Evolutionary conservation across 1,140 invertebrate species (phyloP).

Genomic region (Pantala flavescens): DNA sequence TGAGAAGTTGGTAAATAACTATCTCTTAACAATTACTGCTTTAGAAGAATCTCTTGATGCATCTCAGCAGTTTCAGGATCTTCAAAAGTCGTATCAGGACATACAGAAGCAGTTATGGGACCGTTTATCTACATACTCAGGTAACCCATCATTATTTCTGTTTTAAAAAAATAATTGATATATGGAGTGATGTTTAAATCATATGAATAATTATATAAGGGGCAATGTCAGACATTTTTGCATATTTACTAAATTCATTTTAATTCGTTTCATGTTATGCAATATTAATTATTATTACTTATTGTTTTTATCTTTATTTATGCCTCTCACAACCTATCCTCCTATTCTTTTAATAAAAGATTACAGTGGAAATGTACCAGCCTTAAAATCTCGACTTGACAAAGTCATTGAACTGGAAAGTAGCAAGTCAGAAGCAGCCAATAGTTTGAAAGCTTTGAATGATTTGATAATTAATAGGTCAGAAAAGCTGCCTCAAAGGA

Average conservation of each 20-base stretch:
- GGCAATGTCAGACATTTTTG: too few relatives aligned
- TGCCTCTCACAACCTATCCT: too few relatives aligned
- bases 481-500: conserved; percentile 54
- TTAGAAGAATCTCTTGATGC: conserved; percentile 64
- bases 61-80: conserved; percentile 71
- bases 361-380: conserved; percentile 68
- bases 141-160: conserved; percentile 24
- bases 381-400: conserved; percentile 55
- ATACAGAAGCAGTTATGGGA: conserved; percentile 83
- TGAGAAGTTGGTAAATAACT: conserved; percentile 50
- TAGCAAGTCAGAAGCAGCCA: conserved; percentile 57
- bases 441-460: conserved; percentile 56
- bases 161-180: not conserved
- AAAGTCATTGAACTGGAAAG: conserved; percentile 70
- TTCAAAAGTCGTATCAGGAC: conserved; percentile 73
- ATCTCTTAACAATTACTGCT: conserved; percentile 51
- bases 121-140: conserved; percentile 54
- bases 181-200: not conserved
- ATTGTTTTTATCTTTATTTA: too few relatives aligned
- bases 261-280: too few relatives aligned
- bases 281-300: too few relatives aligned
- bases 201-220: too few relatives aligned
- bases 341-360: conserved; percentile 38
- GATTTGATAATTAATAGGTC: conserved; percentile 56
- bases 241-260: too few relatives aligned